phyloP scores from a whole-genome alignment of 2,797 vertebrate species.

The Chlorospingus semifuscus region DNA sequence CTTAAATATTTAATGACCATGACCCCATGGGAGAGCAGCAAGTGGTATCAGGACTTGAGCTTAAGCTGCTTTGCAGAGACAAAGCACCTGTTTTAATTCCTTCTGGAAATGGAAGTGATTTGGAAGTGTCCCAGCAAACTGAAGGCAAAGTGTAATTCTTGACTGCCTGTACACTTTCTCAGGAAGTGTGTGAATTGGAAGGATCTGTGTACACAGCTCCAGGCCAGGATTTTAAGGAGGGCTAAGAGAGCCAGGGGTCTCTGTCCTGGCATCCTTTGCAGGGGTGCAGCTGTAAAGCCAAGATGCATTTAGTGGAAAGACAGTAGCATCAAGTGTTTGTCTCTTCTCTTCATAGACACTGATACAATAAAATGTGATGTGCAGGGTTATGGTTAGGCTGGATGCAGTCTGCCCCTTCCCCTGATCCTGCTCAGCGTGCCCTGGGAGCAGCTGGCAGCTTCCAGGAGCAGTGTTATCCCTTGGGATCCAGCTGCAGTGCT shows the following conservation, averaged over 20 bases:
- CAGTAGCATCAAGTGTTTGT: not conserved
- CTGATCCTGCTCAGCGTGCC: not conserved
- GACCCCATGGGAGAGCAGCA: not conserved
- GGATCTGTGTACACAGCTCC: not conserved
- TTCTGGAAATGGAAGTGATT: constrained; percentile 18
- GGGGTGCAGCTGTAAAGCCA: not conserved
- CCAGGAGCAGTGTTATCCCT: not conserved
- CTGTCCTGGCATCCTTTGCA: not conserved
- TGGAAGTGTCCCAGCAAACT: not conserved
- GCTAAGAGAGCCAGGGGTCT: not conserved
- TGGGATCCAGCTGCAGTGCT: not conserved
- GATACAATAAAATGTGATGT: not conserved
- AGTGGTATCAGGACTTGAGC: not conserved
- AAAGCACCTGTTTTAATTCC: constrained; percentile 40
- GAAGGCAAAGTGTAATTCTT: not conserved
- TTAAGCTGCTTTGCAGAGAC: constrained; percentile 41
- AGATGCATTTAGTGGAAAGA: not conserved
- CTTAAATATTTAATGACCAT: not conserved
- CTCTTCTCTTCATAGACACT: not conserved
- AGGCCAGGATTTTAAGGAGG: not conserved
- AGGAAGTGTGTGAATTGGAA: not conserved
- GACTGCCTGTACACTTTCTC: not conserved
- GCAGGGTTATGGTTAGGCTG: not conserved
- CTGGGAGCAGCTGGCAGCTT: not conserved
- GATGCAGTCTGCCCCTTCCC: not conserved